These are phyloP conservation scores for Liparis tanakae DNA, from an alignment of 2,797 vertebrate genomes.

Conservation along the genomic window DNA sequence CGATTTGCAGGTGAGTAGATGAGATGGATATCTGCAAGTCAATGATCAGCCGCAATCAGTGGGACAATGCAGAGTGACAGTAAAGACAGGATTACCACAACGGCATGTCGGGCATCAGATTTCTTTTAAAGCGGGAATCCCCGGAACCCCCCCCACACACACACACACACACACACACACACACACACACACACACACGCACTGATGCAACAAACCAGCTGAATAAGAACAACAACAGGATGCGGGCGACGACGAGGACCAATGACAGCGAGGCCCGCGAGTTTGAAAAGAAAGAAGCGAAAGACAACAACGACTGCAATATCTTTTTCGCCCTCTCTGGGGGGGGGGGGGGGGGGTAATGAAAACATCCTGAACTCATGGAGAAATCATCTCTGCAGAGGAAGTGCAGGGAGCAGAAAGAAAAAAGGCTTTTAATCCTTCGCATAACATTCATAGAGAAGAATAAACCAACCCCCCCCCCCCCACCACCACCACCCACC, in stretches of 20 bases:
- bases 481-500: slow-evolving; percentile 26
- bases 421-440: background rate
- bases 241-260: slow-evolving; percentile 44
- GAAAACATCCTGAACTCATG: slow-evolving; percentile 18
- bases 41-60: slow-evolving; percentile 16
- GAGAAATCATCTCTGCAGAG: background rate
- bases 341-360: background rate
- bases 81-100: slow-evolving; percentile 11
- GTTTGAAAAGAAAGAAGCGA: slow-evolving; percentile 58
- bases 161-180: no score
- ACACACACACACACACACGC: no score
- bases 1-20: background rate
- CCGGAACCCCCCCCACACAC: background rate
- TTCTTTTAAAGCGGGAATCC: no score
- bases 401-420: background rate
- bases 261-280: slow-evolving; percentile 14
- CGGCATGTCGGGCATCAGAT: background rate
- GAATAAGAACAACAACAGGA: slow-evolving; percentile 70
- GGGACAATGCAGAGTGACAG: slow-evolving; percentile 22
- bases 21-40: background rate
- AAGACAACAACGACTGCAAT: background rate
- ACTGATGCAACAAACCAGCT: slow-evolving; percentile 43
- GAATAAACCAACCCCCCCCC: background rate
- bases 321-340: background rate
- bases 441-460: background rate